Evolutionary conservation across 2,113 vertebrate genomes (phyloP).

Genomic region (Gymnorhina tibicen): DNA sequence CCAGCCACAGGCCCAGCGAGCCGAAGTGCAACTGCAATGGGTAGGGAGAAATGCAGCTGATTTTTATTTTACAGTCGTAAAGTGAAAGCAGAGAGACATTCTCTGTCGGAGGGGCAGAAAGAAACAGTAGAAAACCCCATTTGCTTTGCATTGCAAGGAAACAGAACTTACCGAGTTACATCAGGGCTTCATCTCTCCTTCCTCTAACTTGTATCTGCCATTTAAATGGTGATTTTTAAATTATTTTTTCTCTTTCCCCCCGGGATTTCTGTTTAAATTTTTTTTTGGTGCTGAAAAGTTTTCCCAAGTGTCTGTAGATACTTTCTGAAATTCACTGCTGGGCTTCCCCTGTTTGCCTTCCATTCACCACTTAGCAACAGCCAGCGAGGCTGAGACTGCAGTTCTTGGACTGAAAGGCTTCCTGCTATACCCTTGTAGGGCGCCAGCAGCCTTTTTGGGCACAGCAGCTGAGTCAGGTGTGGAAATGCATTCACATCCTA

Average conservation of each 20-base stretch:
- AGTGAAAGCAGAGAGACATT: background rate
- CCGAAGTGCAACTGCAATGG: background rate
- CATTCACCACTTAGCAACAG: background rate
- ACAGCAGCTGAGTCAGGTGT: background rate
- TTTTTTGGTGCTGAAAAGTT: background rate
- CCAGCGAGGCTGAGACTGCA: background rate
- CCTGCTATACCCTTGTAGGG: background rate
- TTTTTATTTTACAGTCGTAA: background rate
- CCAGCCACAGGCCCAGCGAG: rapidly evolving
- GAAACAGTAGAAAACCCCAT: background rate
- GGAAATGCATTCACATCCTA: background rate
- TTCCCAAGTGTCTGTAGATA: background rate
- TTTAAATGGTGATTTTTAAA: background rate
- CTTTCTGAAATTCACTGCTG: background rate
- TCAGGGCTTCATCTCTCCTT: background rate
- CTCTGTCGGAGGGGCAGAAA: background rate
- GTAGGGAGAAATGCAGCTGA: background rate
- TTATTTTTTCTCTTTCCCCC: background rate
- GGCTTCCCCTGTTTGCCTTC: background rate
- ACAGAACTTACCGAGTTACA: background rate
- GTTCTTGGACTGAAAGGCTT: background rate
- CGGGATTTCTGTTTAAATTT: background rate
- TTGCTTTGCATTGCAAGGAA: background rate
- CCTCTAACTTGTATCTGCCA: background rate
- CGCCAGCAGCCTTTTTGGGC: background rate